phyloP scores from a whole-genome alignment of 2,888 invertebrate genomes.

The Andrena trimmerana region DNA sequence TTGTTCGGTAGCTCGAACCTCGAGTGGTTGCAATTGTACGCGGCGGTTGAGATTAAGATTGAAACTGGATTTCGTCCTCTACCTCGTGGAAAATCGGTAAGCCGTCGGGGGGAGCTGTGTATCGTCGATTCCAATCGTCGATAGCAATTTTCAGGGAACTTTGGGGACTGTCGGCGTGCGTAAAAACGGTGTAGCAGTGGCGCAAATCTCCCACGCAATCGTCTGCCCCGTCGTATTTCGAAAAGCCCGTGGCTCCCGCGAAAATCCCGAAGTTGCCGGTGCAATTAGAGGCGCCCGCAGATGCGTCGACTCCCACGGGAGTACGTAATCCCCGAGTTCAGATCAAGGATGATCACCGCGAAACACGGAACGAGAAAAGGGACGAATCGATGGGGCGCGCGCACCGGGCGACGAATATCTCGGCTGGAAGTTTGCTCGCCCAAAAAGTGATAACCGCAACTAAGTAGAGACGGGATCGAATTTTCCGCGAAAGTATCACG shows the following conservation, averaged over 20 bases:
- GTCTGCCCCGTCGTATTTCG: constrained; percentile 36
- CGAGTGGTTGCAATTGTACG: constrained; percentile 1
- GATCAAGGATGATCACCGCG: constrained; percentile 55
- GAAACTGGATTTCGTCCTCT: constrained; percentile 12
- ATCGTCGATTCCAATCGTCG: background rate
- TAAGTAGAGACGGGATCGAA: background rate
- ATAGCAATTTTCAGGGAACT: background rate
- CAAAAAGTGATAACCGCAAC: background rate
- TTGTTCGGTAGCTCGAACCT: constrained; percentile 14
- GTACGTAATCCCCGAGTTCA: constrained; percentile 47
- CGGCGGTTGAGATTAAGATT: too few relatives aligned
- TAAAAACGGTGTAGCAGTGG: background rate
- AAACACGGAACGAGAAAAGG: constrained; percentile 38
- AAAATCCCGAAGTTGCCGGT: constrained; percentile 49
- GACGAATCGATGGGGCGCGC: constrained; percentile 11
- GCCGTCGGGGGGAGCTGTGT: too few relatives aligned
- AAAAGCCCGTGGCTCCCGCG: constrained; percentile 29
- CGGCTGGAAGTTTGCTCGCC: constrained; percentile 3
- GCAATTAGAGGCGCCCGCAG: constrained; percentile 52
- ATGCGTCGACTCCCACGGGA: constrained; percentile 48
- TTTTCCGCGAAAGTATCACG: background rate
- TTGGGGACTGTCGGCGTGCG: background rate
- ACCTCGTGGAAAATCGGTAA: background rate
- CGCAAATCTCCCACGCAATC: constrained; percentile 21
- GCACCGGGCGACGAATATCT: constrained; percentile 9